These are phyloP conservation scores for Callyntrura sp. DNA, from an alignment of 2,888 invertebrate species.

Conservation along the genomic window DNA sequence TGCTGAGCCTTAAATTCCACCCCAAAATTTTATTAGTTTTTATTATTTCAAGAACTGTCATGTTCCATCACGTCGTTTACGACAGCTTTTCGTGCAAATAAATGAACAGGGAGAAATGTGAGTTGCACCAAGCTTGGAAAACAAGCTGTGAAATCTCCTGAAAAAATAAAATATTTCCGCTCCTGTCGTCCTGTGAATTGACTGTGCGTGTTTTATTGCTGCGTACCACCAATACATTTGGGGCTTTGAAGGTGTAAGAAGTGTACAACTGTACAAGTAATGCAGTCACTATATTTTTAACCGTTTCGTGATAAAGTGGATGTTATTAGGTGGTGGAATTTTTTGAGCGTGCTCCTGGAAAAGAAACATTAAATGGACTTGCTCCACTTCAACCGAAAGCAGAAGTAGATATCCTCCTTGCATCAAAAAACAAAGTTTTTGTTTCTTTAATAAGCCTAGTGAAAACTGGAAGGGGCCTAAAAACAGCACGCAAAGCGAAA, in stretches of 20 bases:
- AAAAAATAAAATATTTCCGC: neutral
- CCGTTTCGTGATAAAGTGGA: neutral
- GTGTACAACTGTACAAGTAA: neutral
- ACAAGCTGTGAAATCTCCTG: neutral
- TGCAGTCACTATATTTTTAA: neutral
- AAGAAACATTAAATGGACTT: constrained; percentile 33
- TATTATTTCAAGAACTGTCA: no score
- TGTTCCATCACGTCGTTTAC: no score
- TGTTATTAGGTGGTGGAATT: neutral
- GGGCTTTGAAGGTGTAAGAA: neutral
- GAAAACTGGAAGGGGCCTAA: neutral
- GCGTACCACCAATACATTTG: neutral
- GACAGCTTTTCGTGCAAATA: neutral
- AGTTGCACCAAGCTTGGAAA: neutral
- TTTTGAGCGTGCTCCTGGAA: constrained; percentile 5
- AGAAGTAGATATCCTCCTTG: neutral
- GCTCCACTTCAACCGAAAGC: constrained; percentile 40
- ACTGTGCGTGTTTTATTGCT: constrained; percentile 3
- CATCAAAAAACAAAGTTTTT: constrained; percentile 20
- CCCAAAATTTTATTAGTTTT: no score
- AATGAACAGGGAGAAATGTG: neutral
- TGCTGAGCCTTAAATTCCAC: no score
- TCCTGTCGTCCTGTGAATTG: neutral
- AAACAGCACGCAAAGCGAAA: constrained; percentile 43
- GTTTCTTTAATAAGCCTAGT: constrained; percentile 4